A percentile compares a stretch with the other conserved stretches of the same genome.
These are phyloP conservation scores for Theristicus caerulescens DNA, from an alignment of 2,113 vertebrate species.

Conservation along the genomic window DNA sequence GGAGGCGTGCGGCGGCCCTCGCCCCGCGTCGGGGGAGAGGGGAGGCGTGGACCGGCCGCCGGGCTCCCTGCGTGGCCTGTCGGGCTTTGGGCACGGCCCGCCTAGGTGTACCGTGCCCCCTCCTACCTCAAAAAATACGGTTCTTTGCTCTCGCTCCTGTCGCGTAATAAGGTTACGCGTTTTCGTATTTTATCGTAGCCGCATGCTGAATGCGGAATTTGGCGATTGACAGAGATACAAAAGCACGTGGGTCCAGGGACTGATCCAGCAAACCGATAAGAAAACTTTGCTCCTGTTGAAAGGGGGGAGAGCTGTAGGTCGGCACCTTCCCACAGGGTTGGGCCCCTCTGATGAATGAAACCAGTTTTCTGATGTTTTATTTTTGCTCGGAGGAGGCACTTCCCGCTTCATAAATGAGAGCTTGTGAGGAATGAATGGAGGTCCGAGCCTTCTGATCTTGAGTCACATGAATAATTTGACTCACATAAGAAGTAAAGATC, in stretches of 20 bases:
- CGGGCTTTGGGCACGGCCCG: not conserved
- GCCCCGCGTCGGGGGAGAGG: fast-evolving
- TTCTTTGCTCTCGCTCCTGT: not conserved
- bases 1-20: not conserved
- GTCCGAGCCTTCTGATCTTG: slow-evolving; percentile 15
- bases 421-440: not conserved
- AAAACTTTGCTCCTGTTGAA: not conserved
- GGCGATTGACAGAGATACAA: not conserved
- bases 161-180: fast-evolving
- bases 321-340: not conserved
- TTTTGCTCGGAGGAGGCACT: not conserved
- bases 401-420: not conserved
- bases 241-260: not conserved
- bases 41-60: not conserved
- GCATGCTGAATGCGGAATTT: fast-evolving
- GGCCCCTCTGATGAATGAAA: not conserved
- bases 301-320: not conserved
- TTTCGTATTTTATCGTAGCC: fast-evolving
- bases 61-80: not conserved
- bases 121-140: not conserved
- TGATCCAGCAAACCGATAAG: not conserved
- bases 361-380: not conserved
- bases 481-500: not conserved
- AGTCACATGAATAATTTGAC: slow-evolving; percentile 1
- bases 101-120: not conserved